Conservation (phyloP, 2,113 vertebrate species). For the Cryptotis parvus region DNA sequence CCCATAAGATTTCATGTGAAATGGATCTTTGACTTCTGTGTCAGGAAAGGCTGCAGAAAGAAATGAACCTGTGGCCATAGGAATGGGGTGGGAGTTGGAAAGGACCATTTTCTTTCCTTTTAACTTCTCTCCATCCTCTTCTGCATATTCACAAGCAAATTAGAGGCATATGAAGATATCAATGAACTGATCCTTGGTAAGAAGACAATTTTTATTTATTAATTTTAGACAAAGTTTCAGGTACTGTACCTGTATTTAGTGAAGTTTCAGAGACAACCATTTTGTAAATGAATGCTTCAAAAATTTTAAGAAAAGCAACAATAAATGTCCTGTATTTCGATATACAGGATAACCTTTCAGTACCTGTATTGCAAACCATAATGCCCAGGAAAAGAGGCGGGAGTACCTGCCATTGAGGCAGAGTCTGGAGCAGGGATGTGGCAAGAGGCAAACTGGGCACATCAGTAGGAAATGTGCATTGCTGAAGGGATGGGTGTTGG, state of each 20-base stretch:
- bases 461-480: too few species aligned
- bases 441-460: too few species aligned
- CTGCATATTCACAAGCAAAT: slow-evolving; percentile 30
- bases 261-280: background rate
- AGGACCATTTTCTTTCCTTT: background rate
- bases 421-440: too few species aligned
- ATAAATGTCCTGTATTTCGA: background rate
- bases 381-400: too few species aligned
- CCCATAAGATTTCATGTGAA: background rate
- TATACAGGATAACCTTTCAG: too few species aligned
- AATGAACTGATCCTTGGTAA: background rate
- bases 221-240: background rate
- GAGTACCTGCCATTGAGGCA: too few species aligned
- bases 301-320: slow-evolving; percentile 9
- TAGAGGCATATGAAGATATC: slow-evolving; percentile 9
- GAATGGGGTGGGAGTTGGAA: background rate
- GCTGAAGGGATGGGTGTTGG: too few species aligned
- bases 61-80: background rate
- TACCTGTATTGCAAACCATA: too few species aligned
- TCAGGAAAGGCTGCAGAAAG: background rate
- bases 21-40: background rate
- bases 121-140: background rate
- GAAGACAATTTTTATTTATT: background rate
- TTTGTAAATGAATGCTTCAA: background rate
- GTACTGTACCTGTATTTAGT: background rate